These are phyloP conservation scores for Heliothis virescens DNA, from an alignment of 1,140 invertebrate species.

Conservation along the genomic window DNA sequence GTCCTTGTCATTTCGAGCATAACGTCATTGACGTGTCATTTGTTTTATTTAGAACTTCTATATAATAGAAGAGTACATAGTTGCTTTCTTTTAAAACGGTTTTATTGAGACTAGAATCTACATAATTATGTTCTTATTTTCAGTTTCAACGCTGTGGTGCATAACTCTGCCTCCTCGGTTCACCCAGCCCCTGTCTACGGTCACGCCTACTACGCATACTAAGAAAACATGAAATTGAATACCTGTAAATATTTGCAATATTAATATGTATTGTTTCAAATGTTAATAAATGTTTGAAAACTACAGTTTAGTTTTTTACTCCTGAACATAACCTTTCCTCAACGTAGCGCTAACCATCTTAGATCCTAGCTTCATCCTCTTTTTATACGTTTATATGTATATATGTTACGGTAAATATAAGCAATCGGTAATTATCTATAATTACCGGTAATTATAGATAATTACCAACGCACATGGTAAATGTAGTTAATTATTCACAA, in stretches of 20 bases:
- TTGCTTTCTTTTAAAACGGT: neutral
- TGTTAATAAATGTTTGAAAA: neutral
- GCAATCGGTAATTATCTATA: too few relatives aligned
- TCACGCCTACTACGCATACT: constrained; percentile 63
- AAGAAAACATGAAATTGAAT: constrained; percentile 13
- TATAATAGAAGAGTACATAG: neutral
- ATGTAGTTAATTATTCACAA: too few relatives aligned
- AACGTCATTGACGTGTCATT: too few relatives aligned
- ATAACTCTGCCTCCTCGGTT: constrained; percentile 76
- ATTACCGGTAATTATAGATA: too few relatives aligned
- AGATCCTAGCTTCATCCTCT: too few relatives aligned
- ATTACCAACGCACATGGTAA: too few relatives aligned
- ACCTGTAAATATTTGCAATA: neutral
- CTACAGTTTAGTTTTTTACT: neutral
- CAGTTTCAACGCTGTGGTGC: constrained; percentile 83
- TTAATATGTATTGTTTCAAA: neutral
- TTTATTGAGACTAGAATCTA: neutral
- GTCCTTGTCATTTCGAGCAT: too few relatives aligned
- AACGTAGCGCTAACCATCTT: too few relatives aligned
- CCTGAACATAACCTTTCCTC: neutral
- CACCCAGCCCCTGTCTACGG: constrained; percentile 53
- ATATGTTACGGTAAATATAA: too few relatives aligned
- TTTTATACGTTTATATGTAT: too few relatives aligned
- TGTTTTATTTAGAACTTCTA: too few relatives aligned
- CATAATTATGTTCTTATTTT: constrained; percentile 44